phyloP scores from a whole-genome alignment of 2,113 vertebrate species.

The Prionailurus viverrinus region DNA sequence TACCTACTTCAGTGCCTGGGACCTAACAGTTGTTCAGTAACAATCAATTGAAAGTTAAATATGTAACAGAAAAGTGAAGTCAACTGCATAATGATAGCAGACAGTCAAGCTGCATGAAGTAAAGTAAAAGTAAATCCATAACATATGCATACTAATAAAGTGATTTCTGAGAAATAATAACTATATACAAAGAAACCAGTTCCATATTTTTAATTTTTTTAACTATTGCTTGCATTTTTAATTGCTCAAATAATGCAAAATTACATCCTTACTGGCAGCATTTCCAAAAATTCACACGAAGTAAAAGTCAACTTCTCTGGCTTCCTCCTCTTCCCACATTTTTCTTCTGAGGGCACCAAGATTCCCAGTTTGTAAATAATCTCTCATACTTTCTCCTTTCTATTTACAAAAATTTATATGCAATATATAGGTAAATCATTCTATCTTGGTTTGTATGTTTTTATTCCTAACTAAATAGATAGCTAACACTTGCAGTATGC shows the following conservation, averaged over 20 bases:
- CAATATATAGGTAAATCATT: background rate
- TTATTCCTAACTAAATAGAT: background rate
- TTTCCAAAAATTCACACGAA: slow-evolving; percentile 5
- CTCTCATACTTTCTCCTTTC: background rate
- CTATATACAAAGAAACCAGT: background rate
- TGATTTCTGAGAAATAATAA: background rate
- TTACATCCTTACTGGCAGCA: background rate
- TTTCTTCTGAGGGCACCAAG: background rate
- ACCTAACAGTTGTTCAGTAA: background rate
- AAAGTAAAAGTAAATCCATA: slow-evolving; percentile 30
- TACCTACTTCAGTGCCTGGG: background rate
- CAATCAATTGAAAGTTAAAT: background rate
- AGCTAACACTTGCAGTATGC: background rate
- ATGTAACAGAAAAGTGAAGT: background rate
- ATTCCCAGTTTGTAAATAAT: background rate
- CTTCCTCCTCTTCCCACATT: background rate
- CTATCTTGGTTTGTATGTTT: background rate
- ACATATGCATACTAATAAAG: background rate
- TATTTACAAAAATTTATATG: background rate
- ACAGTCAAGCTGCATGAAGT: background rate
- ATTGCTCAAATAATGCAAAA: background rate
- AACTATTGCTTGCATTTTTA: background rate
- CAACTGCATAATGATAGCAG: background rate
- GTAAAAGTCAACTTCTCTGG: background rate
- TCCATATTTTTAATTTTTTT: background rate